Evolutionary conservation across 2,797 vertebrate genomes (phyloP).

Genomic region (Ataeniobius toweri): DNA sequence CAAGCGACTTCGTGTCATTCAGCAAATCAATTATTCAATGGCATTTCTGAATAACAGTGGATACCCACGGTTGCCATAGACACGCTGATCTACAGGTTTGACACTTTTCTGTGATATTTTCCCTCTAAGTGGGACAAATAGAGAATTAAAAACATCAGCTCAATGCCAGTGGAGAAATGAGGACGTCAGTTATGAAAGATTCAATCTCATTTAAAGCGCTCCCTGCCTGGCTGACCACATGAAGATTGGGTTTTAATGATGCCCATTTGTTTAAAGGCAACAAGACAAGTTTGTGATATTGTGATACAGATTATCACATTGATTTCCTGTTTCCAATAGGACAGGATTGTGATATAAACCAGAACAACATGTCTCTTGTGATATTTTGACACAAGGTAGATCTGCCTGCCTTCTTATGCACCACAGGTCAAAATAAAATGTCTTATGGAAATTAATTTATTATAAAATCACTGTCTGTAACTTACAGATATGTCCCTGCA

Average conservation of each 20-base stretch:
- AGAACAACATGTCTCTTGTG: neutral
- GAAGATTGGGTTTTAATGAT: slow-evolving; percentile 7
- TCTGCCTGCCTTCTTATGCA: slow-evolving; percentile 7
- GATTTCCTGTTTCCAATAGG: neutral
- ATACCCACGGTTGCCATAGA: slow-evolving; percentile 73
- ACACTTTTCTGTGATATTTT: slow-evolving; percentile 61
- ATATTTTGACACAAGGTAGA: slow-evolving; percentile 17
- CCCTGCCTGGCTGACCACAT: slow-evolving; percentile 21
- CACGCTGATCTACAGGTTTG: slow-evolving; percentile 71
- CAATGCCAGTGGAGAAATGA: slow-evolving; percentile 31
- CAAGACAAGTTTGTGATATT: slow-evolving; percentile 5
- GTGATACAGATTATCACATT: neutral
- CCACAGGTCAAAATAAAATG: neutral
- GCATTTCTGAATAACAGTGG: slow-evolving; percentile 72
- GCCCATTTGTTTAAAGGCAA: slow-evolving; percentile 12
- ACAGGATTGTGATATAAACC: neutral
- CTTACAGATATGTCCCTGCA: neutral
- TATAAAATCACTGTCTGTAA: neutral
- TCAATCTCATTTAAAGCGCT: slow-evolving; percentile 5
- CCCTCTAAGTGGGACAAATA: slow-evolving; percentile 62
- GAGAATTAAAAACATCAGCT: slow-evolving; percentile 13
- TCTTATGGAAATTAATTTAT: neutral
- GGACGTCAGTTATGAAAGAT: slow-evolving; percentile 31
- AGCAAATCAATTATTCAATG: slow-evolving; percentile 77
- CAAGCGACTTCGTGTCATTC: slow-evolving; percentile 60